Conservation (phyloP, 1,140 invertebrate species). For the Chelonus insularis region DNA sequence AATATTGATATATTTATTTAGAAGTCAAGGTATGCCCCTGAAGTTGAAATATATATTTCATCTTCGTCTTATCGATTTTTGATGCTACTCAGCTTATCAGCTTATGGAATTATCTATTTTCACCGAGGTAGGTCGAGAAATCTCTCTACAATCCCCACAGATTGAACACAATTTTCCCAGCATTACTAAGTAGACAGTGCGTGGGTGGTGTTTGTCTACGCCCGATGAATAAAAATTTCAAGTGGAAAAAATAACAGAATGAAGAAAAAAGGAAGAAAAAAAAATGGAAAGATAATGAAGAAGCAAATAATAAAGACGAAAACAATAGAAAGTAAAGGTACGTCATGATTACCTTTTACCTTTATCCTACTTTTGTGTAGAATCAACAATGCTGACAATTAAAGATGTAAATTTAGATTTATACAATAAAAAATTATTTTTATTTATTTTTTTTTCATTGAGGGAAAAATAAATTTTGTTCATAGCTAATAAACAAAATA, state of each 20-base stretch:
- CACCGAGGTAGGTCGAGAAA: neutral
- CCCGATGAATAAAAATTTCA: constrained; percentile 5
- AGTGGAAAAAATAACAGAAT: neutral
- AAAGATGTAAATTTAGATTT: constrained; percentile 19
- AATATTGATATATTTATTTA: neutral
- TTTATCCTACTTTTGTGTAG: neutral
- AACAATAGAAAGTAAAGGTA: constrained; percentile 10
- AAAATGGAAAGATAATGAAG: neutral
- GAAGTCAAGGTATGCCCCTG: neutral
- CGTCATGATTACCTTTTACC: neutral
- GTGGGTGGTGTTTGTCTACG: constrained; percentile 4
- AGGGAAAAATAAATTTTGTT: neutral
- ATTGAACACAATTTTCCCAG: neutral
- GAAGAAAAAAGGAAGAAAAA: neutral
- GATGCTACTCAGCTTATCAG: constrained; percentile 14
- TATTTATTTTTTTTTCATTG: too few species aligned
- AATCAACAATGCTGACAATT: constrained; percentile 19
- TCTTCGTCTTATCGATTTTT: constrained; percentile 13
- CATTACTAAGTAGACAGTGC: neutral
- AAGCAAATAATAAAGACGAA: constrained; percentile 12
- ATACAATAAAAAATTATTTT: neutral
- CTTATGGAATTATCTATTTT: constrained; percentile 12
- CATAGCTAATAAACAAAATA: neutral
- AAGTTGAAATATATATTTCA: neutral
- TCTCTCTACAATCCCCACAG: neutral